phyloP scores from a whole-genome alignment of 1,140 invertebrate species.

The Brachionus koreanus region DNA sequence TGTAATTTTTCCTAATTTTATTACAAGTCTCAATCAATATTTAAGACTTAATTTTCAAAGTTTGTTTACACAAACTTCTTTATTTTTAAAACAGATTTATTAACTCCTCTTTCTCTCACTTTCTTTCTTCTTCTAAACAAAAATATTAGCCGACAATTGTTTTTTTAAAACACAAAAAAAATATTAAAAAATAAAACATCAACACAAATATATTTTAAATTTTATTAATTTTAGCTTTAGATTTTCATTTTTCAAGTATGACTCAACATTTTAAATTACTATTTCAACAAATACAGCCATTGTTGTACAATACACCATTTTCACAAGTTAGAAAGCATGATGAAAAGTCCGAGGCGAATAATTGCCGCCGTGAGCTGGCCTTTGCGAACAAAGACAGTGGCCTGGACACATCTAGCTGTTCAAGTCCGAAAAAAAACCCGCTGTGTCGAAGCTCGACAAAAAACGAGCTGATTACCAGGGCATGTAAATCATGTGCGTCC shows the following conservation, averaged over 20 bases:
- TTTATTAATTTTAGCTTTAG: neutral
- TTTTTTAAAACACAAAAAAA: neutral
- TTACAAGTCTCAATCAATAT: constrained; percentile 29
- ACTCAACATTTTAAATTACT: neutral
- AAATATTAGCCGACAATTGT: neutral
- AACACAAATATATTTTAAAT: neutral
- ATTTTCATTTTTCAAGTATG: neutral
- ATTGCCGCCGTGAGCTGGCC: neutral
- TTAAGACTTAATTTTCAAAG: constrained; percentile 19
- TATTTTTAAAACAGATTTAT: constrained; percentile 17
- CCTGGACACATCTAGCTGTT: neutral
- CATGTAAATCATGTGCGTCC: neutral
- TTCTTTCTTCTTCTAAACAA: neutral
- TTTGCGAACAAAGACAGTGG: constrained; percentile 12
- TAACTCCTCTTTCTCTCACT: constrained; percentile 11
- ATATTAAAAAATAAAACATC: neutral
- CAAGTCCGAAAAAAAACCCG: neutral
- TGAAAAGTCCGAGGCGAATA: neutral
- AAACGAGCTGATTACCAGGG: neutral
- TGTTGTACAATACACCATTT: constrained; percentile 7
- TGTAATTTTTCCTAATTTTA: neutral
- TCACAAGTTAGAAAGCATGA: neutral
- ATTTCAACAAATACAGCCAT: neutral
- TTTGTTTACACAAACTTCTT: constrained; percentile 16
- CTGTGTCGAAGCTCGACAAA: neutral